Conservation (phyloP, 2,888 invertebrate species). For the Uloborus plumipes region DNA sequence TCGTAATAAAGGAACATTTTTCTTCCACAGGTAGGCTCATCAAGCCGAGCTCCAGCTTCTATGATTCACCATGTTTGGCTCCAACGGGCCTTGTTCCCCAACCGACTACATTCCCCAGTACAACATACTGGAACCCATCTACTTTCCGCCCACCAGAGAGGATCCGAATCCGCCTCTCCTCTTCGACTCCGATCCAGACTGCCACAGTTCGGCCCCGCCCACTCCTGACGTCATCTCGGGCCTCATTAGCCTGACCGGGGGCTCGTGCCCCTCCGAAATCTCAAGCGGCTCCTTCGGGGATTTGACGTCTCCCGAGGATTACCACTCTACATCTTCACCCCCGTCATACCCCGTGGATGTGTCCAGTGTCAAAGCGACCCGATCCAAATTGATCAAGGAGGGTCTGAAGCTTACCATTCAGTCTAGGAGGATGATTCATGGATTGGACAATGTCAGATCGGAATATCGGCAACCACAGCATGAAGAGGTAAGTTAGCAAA, state of each 20-base stretch:
- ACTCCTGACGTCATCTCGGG: conserved; percentile 59
- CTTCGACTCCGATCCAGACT: conserved; percentile 50
- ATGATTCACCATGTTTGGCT: conserved; percentile 61
- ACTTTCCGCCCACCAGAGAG: conserved; percentile 17
- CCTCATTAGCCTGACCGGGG: conserved; percentile 46
- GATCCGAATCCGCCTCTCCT: conserved; percentile 17
- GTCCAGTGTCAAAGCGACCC: conserved; percentile 81
- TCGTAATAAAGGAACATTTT: neutral
- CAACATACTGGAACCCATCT: conserved; percentile 57
- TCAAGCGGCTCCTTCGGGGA: conserved; percentile 51
- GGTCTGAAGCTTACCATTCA: conserved; percentile 90
- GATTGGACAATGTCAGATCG: conserved; percentile 69
- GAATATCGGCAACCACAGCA: conserved; percentile 58
- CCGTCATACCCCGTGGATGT: conserved; percentile 43
- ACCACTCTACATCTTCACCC: conserved; percentile 56
- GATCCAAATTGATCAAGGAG: conserved; percentile 90
- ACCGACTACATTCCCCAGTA: conserved; percentile 55
- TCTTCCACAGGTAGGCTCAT: conserved; percentile 6
- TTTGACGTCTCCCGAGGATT: conserved; percentile 51
- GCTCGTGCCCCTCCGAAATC: conserved; percentile 38
- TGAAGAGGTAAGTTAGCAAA: conserved; percentile 50
- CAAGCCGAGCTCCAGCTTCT: conserved; percentile 7
- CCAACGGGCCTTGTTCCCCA: conserved; percentile 60
- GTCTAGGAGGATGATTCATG: conserved; percentile 84
- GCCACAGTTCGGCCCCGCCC: conserved; percentile 50